These are phyloP conservation scores for Neoascia interrupta DNA, from an alignment of 2,888 invertebrate genomes.

Conservation along the genomic window DNA sequence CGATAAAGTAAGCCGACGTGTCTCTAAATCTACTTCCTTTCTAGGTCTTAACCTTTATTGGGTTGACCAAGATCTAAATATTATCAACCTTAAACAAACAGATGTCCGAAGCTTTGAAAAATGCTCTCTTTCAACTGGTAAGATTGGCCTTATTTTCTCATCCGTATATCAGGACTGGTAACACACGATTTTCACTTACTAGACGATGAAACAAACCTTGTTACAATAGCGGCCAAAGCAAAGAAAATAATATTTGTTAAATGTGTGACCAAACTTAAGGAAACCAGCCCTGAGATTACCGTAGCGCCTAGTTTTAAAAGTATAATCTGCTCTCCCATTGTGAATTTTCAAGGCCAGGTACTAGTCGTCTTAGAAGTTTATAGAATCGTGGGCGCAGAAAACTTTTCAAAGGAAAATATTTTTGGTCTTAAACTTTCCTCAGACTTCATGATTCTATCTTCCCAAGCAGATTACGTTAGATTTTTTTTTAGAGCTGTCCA, in stretches of 20 bases:
- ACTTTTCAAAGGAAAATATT: slow-evolving; percentile 65
- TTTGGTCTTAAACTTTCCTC: not conserved
- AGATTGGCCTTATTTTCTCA: not conserved
- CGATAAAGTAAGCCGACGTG: not conserved
- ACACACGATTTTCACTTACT: not conserved
- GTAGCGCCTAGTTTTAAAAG: not conserved
- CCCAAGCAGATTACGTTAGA: not conserved
- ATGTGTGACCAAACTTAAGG: not conserved
- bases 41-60: slow-evolving; percentile 24
- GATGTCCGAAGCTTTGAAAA: not conserved
- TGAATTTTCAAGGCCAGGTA: slow-evolving; percentile 77
- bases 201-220: slow-evolving; percentile 6
- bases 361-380: slow-evolving; percentile 79
- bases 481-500: slow-evolving; percentile 26
- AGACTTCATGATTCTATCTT: not conserved
- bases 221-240: not conserved
- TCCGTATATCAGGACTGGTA: not conserved
- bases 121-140: not conserved
- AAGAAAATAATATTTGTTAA: slow-evolving; percentile 23
- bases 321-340: slow-evolving; percentile 79
- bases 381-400: too few species aligned
- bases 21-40: not conserved
- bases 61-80: slow-evolving; percentile 72
- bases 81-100: not conserved
- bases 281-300: not conserved